Percentiles rank a stretch among this genome's conserved stretches.
These are phyloP conservation scores for Euura saliciscinereae DNA, from an alignment of 1,140 invertebrate species.

Conservation along the genomic window DNA sequence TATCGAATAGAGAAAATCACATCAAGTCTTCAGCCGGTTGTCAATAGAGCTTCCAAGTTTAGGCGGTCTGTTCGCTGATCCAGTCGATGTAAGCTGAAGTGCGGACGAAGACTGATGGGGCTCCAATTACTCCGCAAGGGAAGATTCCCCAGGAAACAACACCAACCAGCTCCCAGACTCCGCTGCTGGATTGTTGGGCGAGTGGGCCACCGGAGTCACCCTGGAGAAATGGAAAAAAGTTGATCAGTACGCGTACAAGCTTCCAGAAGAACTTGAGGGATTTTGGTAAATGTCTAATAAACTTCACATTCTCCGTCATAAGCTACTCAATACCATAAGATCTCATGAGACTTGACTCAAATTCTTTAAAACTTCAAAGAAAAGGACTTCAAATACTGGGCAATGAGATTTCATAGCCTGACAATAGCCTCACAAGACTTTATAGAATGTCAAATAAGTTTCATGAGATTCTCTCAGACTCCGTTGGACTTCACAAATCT, in stretches of 20 bases:
- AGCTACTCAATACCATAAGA: constrained; percentile 20
- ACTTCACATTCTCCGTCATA: constrained; percentile 55
- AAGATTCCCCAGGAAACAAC: constrained; percentile 57
- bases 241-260: background rate
- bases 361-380: too few species aligned
- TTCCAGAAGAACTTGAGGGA: background rate
- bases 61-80: constrained; percentile 30
- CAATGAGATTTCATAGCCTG: too few species aligned
- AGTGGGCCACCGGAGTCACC: constrained; percentile 59
- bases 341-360: too few species aligned
- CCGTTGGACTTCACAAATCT: too few species aligned
- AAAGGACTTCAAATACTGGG: too few species aligned
- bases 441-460: too few species aligned
- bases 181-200: constrained; percentile 30
- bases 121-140: constrained; percentile 47
- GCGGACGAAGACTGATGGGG: constrained; percentile 49
- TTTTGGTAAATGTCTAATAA: constrained; percentile 17
- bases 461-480: too few species aligned
- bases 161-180: constrained; percentile 44
- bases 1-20: too few species aligned
- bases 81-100: constrained; percentile 45
- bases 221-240: constrained; percentile 42
- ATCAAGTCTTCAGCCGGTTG: too few species aligned
- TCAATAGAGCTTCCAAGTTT: too few species aligned
- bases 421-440: too few species aligned